phyloP scores from a whole-genome alignment of 2,797 vertebrate species.

The Masticophis lateralis region DNA sequence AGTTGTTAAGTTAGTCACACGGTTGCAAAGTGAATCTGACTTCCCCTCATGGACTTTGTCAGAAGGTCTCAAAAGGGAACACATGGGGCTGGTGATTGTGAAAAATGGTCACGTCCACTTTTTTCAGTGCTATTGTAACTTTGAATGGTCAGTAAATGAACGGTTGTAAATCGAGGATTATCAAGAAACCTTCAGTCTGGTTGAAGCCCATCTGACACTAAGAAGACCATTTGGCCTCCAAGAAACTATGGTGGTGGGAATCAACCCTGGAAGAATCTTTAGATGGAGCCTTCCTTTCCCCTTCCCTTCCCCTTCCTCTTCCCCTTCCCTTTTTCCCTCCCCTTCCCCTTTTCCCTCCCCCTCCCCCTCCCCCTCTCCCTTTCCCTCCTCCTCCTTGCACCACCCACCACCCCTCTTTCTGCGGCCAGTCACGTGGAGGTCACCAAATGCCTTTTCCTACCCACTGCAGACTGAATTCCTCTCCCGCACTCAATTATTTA shows the following conservation, averaged over 20 bases:
- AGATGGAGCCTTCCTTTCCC: not conserved
- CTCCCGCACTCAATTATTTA: constrained; percentile 24
- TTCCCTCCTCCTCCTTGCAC: not conserved
- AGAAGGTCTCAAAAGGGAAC: too few species aligned
- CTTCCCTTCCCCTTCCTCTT: fast-evolving
- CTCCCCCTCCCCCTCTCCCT: not conserved
- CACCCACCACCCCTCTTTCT: not conserved
- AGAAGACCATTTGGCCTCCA: not conserved
- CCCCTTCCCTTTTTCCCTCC: not conserved
- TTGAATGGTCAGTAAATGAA: not conserved
- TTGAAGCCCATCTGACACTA: not conserved
- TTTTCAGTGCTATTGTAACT: not conserved
- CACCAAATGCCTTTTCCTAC: not conserved
- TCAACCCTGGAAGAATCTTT: not conserved
- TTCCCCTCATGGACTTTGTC: too few species aligned
- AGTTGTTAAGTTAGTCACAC: too few species aligned
- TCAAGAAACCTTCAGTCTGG: not conserved
- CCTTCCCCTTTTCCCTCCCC: not conserved
- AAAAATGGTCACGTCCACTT: not conserved
- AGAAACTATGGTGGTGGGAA: not conserved
- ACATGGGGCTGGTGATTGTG: not conserved
- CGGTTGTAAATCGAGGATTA: not conserved
- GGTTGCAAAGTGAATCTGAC: too few species aligned
- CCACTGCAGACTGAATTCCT: not conserved
- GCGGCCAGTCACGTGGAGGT: constrained; percentile 16